Conservation (phyloP, 23 tunicate species). For the Clavelina lepadiformis region DNA sequence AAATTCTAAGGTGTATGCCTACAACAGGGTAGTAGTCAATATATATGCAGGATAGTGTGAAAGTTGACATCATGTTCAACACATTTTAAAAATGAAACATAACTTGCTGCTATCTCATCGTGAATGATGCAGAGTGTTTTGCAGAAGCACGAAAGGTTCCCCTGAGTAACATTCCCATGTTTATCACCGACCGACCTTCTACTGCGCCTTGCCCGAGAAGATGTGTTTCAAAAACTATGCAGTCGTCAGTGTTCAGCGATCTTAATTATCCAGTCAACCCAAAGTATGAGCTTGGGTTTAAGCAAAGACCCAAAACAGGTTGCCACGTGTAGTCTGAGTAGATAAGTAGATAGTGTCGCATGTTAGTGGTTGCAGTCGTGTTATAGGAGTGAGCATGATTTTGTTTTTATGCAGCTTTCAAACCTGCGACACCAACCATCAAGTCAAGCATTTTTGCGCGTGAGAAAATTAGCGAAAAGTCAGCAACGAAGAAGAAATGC, state of each 20-base stretch:
- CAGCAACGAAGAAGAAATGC: not conserved
- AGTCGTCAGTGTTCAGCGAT: slow-evolving; percentile 25
- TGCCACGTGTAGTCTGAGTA: not conserved
- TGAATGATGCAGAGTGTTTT: no score
- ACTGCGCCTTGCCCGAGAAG: not conserved
- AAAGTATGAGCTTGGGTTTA: slow-evolving; percentile 19
- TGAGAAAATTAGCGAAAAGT: not conserved
- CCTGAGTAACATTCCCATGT: slow-evolving; percentile 40
- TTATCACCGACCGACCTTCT: slow-evolving; percentile 1
- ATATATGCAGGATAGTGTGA: no score
- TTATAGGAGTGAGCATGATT: no score
- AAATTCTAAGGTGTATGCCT: no score
- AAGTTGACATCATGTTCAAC: no score
- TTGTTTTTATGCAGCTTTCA: slow-evolving; percentile 29
- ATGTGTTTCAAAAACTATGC: slow-evolving; percentile 15
- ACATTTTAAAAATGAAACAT: no score
- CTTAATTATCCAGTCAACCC: slow-evolving; percentile 14
- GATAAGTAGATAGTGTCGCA: no score
- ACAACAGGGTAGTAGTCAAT: no score
- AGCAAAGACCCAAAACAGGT: slow-evolving; percentile 24
- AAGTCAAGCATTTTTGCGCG: slow-evolving; percentile 27
- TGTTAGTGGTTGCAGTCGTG: no score
- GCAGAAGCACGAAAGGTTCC: no score
- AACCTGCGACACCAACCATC: slow-evolving; percentile 36
- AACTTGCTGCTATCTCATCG: no score